Conservation (phyloP, 2,113 vertebrate genomes). For the Leucopsar rothschildi region DNA sequence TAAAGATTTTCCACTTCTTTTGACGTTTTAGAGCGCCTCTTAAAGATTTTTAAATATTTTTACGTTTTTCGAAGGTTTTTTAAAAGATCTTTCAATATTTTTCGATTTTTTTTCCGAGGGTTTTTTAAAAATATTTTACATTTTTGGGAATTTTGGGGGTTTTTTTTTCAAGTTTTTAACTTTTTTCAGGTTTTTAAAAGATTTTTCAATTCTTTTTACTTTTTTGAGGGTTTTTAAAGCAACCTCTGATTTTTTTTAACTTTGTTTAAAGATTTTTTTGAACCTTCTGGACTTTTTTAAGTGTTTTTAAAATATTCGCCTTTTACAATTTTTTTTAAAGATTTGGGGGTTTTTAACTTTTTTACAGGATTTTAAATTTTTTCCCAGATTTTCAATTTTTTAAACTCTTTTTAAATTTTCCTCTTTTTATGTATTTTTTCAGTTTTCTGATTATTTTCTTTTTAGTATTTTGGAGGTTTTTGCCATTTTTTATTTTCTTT, state of each 20-base stretch:
- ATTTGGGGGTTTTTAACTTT: rapidly evolving
- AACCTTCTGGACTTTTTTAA: background rate
- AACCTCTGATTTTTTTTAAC: no score
- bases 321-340: background rate
- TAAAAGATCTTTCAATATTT: background rate
- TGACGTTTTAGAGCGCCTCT: rapidly evolving
- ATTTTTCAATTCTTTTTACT: background rate
- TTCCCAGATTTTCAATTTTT: background rate
- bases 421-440: background rate
- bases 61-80: rapidly evolving
- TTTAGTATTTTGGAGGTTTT: background rate
- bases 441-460: background rate
- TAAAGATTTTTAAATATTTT: rapidly evolving
- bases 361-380: background rate
- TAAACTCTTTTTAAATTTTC: background rate
- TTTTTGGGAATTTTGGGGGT: background rate
- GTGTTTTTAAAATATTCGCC: rapidly evolving
- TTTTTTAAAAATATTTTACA: rapidly evolving
- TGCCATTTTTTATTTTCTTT: background rate
- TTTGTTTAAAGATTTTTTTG: background rate
- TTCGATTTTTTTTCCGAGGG: rapidly evolving
- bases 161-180: background rate
- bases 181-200: background rate
- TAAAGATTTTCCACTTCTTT: background rate
- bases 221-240: rapidly evolving